Conservation (phyloP, 2,797 vertebrate genomes). For the Leptodactylus fallax region DNA sequence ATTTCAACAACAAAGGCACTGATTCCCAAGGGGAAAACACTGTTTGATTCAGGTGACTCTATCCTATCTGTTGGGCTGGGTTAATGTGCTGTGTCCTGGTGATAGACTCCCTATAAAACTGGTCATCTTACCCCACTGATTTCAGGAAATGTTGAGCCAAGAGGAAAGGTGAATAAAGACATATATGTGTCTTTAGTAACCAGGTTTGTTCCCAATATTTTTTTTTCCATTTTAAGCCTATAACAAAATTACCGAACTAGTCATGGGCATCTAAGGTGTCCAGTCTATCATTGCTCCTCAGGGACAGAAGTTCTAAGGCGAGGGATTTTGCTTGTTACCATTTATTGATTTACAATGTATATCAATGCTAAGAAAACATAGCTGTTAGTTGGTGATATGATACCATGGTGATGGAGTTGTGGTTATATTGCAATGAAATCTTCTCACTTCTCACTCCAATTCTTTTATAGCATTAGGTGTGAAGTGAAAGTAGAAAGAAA, state of each 20-base stretch:
- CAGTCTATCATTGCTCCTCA: neutral
- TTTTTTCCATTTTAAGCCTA: neutral
- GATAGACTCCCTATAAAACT: no score
- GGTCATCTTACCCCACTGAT: no score
- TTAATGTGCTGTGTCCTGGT: no score
- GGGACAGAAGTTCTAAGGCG: neutral
- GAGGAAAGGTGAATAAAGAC: no score
- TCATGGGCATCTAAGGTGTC: neutral
- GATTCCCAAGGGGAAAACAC: no score
- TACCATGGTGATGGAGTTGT: neutral
- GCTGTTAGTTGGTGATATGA: constrained; percentile 5
- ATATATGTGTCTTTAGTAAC: neutral
- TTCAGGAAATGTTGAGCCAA: no score
- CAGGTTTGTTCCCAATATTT: neutral
- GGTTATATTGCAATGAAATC: constrained; percentile 20
- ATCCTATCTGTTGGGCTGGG: no score
- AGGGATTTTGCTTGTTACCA: neutral
- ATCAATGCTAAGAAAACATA: neutral
- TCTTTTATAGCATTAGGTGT: constrained; percentile 26
- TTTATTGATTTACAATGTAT: constrained; percentile 5
- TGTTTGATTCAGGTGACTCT: no score
- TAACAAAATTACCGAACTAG: neutral
- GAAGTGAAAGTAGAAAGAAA: constrained; percentile 36
- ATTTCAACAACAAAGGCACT: no score
- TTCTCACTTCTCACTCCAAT: constrained; percentile 17